Base-by-base conservation (phyloP, 2,113 vertebrate genomes). In the Seriola quinqueradiata region DNA sequence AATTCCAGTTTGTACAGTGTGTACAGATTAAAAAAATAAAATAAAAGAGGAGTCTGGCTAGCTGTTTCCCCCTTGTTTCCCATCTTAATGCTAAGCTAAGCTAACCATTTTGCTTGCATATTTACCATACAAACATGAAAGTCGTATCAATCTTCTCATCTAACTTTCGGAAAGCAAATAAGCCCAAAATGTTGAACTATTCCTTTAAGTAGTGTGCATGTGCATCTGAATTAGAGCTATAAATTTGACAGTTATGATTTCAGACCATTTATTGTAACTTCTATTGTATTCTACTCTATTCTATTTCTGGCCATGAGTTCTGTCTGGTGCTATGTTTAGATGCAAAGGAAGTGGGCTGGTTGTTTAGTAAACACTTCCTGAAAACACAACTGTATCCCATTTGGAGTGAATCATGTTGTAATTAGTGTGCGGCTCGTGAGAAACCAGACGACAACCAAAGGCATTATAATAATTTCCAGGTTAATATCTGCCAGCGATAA, bases 331-430 rank as follows among this genome's bases (percentile, higher is more conserved):
- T 73, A 63, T 85, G 64, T 89, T 87, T 87, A 71, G 64, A 79
- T 25, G 32, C 40, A 65, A 36, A 76, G 80, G 84, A 82, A 78
- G 84, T 73, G 23, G 68, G 11, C 23, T 79, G 64, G 67, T 73
- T 88, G 80, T 72, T 81, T 59, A 28, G 75, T 79, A 77, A 87
- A 87, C 57, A 79, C 65, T 82, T 87, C 85, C 75, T 70, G 78
- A 87, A 91, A 90, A 85, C 77, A 87, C 19, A 72, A 44, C 76
- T 52, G 71, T 36, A 32, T 84, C 50, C 28, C 23, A 74, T 79
- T 76, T 55, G 23, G 23, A 79, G n/a, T 21, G 13, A 44, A 75
- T 58, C 34, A 42, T 46, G 32, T 61, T 89, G 52, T 23, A 55
- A 14, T 14, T 13, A 72, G 48, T 55, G 57, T 68, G 76, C n/a